These are phyloP conservation scores for Eupelmus urozonus DNA, from an alignment of 2,888 invertebrate genomes.

Conservation along the genomic window DNA sequence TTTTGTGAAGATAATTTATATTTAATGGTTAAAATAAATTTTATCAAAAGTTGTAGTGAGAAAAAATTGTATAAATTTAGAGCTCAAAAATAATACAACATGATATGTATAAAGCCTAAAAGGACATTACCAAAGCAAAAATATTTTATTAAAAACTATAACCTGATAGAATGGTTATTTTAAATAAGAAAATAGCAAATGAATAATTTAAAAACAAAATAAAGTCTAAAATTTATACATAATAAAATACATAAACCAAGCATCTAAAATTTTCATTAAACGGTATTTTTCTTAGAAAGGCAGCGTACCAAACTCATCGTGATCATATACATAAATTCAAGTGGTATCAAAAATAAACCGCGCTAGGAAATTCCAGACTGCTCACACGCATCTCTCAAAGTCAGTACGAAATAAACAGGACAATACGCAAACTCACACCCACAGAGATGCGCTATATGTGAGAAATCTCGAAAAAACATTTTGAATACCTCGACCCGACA, in stretches of 20 bases:
- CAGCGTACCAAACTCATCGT: too few relatives aligned
- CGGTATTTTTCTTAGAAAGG: too few relatives aligned
- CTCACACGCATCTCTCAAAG: slow-evolving; percentile 30
- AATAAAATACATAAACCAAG: background rate
- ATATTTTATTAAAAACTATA: too few relatives aligned
- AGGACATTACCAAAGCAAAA: too few relatives aligned
- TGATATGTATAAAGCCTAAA: too few relatives aligned
- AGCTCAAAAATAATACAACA: too few relatives aligned
- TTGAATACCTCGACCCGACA: slow-evolving; percentile 56
- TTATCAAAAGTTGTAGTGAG: too few relatives aligned
- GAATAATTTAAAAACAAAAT: background rate
- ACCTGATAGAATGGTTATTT: too few relatives aligned
- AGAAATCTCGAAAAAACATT: slow-evolving; percentile 16
- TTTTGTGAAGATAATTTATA: too few relatives aligned
- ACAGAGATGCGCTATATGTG: slow-evolving; percentile 1
- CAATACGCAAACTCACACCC: slow-evolving; percentile 18
- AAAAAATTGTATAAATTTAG: too few relatives aligned
- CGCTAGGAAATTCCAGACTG: slow-evolving; percentile 56
- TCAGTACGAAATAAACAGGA: slow-evolving; percentile 30
- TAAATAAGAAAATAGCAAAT: background rate
- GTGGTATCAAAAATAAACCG: slow-evolving; percentile 60
- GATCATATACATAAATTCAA: slow-evolving; percentile 56
- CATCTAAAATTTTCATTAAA: too few relatives aligned
- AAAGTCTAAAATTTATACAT: background rate
- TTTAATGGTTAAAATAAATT: too few relatives aligned